Evolutionary conservation across 1,140 invertebrate genomes (phyloP).

Genomic region (Caenorhabditis latens): DNA sequence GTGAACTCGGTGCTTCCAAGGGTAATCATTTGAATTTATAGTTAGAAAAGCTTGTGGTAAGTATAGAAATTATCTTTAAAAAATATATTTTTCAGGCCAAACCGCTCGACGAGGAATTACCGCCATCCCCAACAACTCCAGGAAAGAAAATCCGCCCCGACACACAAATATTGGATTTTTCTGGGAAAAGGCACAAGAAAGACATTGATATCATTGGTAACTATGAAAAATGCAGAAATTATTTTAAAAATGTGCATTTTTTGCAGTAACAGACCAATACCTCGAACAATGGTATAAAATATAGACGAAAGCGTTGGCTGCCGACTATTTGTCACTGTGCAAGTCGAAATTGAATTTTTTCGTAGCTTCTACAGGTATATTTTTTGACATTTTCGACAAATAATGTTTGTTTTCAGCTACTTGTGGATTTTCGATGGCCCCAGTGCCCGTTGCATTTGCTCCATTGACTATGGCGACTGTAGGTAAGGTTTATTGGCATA

Average conservation of each 20-base stretch:
- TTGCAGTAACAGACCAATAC: slow-evolving; percentile 56
- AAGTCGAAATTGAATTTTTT: slow-evolving; percentile 79
- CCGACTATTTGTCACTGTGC: slow-evolving; percentile 72
- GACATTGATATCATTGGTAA: slow-evolving; percentile 40
- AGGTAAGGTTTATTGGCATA: background rate
- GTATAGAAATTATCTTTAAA: no score
- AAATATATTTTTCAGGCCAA: slow-evolving; percentile 54
- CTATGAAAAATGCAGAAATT: background rate
- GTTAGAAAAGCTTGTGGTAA: no score
- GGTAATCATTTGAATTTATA: background rate
- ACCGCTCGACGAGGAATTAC: slow-evolving; percentile 56
- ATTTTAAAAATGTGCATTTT: background rate
- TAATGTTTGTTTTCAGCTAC: background rate
- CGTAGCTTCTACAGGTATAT: slow-evolving; percentile 87
- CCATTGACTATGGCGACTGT: background rate
- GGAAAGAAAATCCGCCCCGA: background rate
- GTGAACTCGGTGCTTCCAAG: slow-evolving; percentile 4
- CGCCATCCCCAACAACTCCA: background rate
- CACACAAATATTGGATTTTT: slow-evolving; percentile 48
- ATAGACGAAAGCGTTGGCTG: slow-evolving; percentile 66
- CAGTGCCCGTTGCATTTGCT: background rate
- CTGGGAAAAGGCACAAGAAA: slow-evolving; percentile 10
- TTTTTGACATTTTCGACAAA: background rate
- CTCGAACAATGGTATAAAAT: slow-evolving; percentile 69
- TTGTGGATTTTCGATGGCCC: background rate